Conservation (phyloP, 1,140 invertebrate genomes). For the Euwallacea similis region DNA sequence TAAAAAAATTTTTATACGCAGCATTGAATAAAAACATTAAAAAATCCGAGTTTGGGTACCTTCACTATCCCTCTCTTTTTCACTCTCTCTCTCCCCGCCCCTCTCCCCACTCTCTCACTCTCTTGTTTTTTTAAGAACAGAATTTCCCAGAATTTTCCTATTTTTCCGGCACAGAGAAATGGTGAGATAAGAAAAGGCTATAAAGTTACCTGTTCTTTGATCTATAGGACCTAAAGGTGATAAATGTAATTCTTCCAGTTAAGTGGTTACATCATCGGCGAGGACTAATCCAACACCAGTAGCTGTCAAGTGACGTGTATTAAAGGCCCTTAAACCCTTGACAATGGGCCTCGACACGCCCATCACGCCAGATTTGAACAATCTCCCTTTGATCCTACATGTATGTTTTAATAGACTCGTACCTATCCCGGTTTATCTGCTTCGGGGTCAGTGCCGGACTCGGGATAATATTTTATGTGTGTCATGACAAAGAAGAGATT, state of each 20-base stretch:
- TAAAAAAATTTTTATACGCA: too few species aligned
- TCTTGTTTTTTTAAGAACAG: too few species aligned
- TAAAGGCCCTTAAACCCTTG: conserved; percentile 41
- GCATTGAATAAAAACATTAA: too few species aligned
- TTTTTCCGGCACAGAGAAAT: too few species aligned
- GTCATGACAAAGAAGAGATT: background rate
- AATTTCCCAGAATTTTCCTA: too few species aligned
- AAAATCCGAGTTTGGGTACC: too few species aligned
- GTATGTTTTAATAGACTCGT: conserved; percentile 25
- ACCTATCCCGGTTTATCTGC: background rate
- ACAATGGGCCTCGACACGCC: conserved; percentile 43
- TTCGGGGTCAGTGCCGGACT: background rate
- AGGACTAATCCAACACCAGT: conserved; percentile 31
- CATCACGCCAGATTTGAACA: conserved; percentile 44
- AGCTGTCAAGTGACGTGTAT: conserved; percentile 45
- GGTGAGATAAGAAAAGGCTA: too few species aligned
- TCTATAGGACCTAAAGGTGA: too few species aligned
- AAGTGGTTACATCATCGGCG: conserved; percentile 9
- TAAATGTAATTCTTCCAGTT: background rate
- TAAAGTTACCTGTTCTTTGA: too few species aligned
- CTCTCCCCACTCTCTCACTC: too few species aligned
- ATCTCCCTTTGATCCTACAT: conserved; percentile 39
- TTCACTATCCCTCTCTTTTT: too few species aligned
- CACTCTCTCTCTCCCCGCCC: too few species aligned
- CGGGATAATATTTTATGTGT: background rate